Conservation (phyloP, 2,113 vertebrate genomes). For the Vulpes ferrilata region DNA sequence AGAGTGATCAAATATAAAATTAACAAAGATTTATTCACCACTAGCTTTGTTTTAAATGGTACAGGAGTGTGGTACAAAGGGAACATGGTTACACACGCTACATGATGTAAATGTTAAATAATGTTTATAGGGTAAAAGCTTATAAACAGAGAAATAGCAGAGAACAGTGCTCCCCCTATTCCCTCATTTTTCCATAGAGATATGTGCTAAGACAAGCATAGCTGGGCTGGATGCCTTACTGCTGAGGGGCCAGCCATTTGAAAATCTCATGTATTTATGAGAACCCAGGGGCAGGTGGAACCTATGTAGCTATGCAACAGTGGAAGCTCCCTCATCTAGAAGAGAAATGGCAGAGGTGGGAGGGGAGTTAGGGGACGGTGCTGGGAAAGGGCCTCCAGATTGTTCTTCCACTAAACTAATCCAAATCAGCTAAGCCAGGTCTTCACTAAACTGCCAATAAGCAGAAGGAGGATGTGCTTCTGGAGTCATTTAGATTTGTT, state of each 20-base stretch:
- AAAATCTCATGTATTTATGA: neutral
- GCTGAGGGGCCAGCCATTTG: neutral
- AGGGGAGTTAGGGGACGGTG: accelerated
- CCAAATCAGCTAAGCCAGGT: neutral
- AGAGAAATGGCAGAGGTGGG: neutral
- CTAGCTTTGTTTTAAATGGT: slow-evolving; percentile 6
- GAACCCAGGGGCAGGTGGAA: neutral
- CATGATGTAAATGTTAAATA: neutral
- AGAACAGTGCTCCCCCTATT: neutral
- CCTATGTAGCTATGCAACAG: neutral
- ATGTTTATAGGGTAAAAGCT: neutral
- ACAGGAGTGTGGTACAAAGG: neutral
- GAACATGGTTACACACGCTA: neutral
- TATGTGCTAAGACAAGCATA: neutral
- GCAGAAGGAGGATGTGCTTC: neutral
- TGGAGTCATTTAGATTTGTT: neutral
- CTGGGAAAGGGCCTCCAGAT: neutral
- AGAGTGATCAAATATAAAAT: slow-evolving; percentile 8
- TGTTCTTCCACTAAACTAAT: neutral
- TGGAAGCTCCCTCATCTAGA: neutral
- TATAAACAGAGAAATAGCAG: neutral
- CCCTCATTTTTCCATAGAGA: neutral
- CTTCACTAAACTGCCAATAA: neutral
- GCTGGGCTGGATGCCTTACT: neutral
- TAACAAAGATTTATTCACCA: neutral